Conservation (phyloP, 2,797 vertebrate genomes). For the Cichlasoma orientale region DNA sequence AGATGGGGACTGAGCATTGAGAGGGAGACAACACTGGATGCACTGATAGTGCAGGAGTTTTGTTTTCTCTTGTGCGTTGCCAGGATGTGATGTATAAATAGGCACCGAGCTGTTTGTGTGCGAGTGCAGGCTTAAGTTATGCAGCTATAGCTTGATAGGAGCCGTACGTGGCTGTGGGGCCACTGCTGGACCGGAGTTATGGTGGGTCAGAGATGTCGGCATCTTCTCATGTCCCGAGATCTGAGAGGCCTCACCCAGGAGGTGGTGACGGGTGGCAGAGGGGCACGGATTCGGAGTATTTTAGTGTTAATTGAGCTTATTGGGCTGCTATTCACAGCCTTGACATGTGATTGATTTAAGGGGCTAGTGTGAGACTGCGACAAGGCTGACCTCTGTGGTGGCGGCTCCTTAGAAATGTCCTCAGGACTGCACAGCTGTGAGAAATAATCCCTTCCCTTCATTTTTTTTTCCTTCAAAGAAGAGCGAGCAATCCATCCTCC, state of each 20-base stretch:
- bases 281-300: constrained; percentile 77
- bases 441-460: constrained; percentile 52
- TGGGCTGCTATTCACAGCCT: constrained; percentile 79
- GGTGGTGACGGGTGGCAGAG: constrained; percentile 78
- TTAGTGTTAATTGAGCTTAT: constrained; percentile 83
- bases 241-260: constrained; percentile 68
- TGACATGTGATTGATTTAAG: constrained; percentile 78
- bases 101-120: constrained; percentile 66
- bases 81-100: constrained; percentile 81
- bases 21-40: constrained; percentile 73
- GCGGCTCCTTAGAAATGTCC: constrained; percentile 71
- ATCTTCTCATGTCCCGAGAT: constrained; percentile 73
- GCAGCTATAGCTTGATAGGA: constrained; percentile 66
- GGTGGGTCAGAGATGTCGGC: constrained; percentile 48
- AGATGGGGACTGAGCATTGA: constrained; percentile 60
- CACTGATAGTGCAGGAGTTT: constrained; percentile 67
- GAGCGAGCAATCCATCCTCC: constrained; percentile 54
- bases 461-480: constrained; percentile 52
- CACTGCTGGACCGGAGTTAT: constrained; percentile 9
- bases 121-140: constrained; percentile 68
- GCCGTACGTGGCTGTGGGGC: constrained; percentile 42
- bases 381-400: constrained; percentile 50
- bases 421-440: constrained; percentile 71
- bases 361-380: constrained; percentile 58
- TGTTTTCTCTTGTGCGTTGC: constrained; percentile 78